Evolutionary conservation across 2,888 invertebrate genomes (phyloP).

Genomic region (Hedychridium roseum): DNA sequence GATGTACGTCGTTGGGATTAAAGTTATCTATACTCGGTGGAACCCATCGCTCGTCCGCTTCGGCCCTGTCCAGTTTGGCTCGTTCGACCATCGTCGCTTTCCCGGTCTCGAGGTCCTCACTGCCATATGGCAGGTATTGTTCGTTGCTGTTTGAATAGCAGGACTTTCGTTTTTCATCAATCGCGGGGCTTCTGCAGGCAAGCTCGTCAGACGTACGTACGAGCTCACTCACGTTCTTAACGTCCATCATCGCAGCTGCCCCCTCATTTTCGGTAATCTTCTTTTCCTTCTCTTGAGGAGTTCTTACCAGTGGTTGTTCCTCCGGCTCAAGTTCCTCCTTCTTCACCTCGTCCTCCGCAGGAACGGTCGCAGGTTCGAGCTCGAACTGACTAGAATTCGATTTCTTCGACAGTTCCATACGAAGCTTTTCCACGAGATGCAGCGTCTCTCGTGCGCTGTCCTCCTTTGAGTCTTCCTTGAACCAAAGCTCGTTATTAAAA

Average conservation of each 20-base stretch:
- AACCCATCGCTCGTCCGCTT: conserved; percentile 72
- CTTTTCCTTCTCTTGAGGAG: conserved; percentile 7
- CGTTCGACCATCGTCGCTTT: conserved; percentile 60
- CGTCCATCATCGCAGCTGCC: conserved; percentile 7
- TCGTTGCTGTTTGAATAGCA: conserved; percentile 50
- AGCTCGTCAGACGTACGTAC: conserved; percentile 12
- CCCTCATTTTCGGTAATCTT: conserved; percentile 11
- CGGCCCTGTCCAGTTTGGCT: conserved; percentile 63
- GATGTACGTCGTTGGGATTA: conserved; percentile 51
- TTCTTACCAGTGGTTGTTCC: conserved; percentile 14
- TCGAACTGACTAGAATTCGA: conserved; percentile 67
- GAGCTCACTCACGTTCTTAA: conserved; percentile 14
- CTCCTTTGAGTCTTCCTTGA: conserved; percentile 83
- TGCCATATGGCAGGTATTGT: conserved; percentile 48
- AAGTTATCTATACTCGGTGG: conserved; percentile 67
- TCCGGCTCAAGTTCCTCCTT: conserved; percentile 48
- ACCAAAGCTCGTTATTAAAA: conserved; percentile 72
- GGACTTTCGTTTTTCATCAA: conserved; percentile 54
- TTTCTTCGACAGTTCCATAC: conserved; percentile 77
- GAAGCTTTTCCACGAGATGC: conserved; percentile 83
- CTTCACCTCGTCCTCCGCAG: conserved; percentile 54
- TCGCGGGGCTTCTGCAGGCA: conserved; percentile 37
- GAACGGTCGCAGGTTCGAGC: conserved; percentile 62
- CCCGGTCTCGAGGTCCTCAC: conserved; percentile 59
- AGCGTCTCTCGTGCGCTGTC: conserved; percentile 84